Percentiles rank a stretch among this genome's conserved stretches.
phyloP scores from a whole-genome alignment of 2,888 invertebrate species.

The Syrista parreyssii region DNA sequence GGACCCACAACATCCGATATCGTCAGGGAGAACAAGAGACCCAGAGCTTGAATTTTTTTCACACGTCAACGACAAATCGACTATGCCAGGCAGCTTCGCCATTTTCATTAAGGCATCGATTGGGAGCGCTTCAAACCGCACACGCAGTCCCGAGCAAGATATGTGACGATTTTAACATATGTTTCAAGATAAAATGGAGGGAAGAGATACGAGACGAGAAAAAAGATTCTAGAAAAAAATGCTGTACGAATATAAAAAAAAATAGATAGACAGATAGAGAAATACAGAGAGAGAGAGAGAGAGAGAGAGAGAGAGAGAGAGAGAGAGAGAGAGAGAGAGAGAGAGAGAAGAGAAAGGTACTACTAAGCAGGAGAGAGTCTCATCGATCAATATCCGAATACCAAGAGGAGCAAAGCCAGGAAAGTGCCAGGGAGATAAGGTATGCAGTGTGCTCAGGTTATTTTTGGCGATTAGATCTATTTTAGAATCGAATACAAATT shows the following conservation, averaged over 20 bases:
- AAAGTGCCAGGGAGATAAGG: slow-evolving; percentile 3
- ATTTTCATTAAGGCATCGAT: no score
- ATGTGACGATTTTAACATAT: no score
- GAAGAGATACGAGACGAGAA: slow-evolving; percentile 13
- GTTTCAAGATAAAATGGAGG: slow-evolving; percentile 14
- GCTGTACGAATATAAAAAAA: slow-evolving; percentile 15
- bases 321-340: slow-evolving; percentile 10
- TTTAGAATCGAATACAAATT: slow-evolving; percentile 31
- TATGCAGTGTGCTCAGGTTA: slow-evolving; percentile 22
- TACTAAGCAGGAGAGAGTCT: background rate
- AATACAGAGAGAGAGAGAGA: slow-evolving; percentile 12
- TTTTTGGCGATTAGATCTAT: slow-evolving; percentile 34
- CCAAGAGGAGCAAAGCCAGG: background rate
- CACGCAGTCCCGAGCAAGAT: no score
- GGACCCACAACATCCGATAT: no score
- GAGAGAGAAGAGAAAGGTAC: slow-evolving; percentile 7
- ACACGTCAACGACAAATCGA: no score
- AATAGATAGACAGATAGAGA: slow-evolving; percentile 17
- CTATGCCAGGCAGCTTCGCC: no score
- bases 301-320: slow-evolving; percentile 9
- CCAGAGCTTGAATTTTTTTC: no score
- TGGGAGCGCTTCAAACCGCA: no score
- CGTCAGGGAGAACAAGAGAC: no score
- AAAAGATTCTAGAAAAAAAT: slow-evolving; percentile 3
- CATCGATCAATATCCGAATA: background rate